These are phyloP conservation scores for Eulemur rufifrons DNA, from an alignment of 2,113 vertebrate species.

Conservation along the genomic window DNA sequence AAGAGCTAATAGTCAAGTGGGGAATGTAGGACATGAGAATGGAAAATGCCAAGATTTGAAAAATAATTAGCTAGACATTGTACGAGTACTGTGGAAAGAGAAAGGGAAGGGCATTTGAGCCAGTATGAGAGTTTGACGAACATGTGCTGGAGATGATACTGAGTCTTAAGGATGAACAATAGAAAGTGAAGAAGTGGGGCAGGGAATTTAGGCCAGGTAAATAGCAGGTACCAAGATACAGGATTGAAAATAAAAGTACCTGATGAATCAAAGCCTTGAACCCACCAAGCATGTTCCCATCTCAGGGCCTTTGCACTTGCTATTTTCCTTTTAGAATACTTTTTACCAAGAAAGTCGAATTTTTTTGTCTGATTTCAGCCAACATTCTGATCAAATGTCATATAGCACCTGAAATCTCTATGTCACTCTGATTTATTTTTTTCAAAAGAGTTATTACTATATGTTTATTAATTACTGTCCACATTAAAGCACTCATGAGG, in stretches of 20 bases:
- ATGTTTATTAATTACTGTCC: neutral
- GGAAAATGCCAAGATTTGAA: neutral
- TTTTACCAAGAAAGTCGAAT: neutral
- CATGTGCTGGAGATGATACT: too few species aligned
- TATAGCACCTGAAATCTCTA: too few species aligned
- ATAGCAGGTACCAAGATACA: neutral
- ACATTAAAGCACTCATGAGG: neutral
- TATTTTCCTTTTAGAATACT: neutral
- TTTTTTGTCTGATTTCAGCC: neutral
- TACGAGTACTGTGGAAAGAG: neutral
- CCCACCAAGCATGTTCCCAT: neutral
- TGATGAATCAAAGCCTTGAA: neutral
- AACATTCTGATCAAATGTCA: neutral
- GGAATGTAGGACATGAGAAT: neutral
- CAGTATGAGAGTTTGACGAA: neutral
- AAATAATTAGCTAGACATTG: neutral
- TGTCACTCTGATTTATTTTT: neutral
- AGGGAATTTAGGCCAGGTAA: neutral
- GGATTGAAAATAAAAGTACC: neutral
- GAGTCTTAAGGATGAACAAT: too few species aligned
- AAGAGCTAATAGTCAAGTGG: neutral
- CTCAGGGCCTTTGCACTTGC: neutral
- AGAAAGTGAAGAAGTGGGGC: neutral
- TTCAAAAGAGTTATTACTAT: neutral
- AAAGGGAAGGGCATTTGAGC: neutral